A percentile compares a stretch with the other conserved stretches of the same genome.
phyloP scores from a whole-genome alignment of 2,888 invertebrate genomes.

The Cantharis nigra region DNA sequence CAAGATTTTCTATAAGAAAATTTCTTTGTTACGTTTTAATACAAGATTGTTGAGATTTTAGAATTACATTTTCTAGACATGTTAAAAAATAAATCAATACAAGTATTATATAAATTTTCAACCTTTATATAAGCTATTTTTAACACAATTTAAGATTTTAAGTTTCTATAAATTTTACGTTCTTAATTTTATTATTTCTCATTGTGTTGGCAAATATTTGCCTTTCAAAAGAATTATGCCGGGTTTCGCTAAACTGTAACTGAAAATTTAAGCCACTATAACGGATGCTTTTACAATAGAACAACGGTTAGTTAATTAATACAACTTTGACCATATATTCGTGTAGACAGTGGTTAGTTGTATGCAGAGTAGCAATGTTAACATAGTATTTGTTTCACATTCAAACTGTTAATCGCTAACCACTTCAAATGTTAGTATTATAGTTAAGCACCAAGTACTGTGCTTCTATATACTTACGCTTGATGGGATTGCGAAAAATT shows the following conservation, averaged over 20 bases:
- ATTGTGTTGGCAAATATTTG: background rate
- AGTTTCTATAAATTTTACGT: background rate
- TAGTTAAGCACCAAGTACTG: no score
- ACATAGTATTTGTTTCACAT: background rate
- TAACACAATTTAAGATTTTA: background rate
- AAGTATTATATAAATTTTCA: background rate
- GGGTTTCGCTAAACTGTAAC: background rate
- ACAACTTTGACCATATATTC: background rate
- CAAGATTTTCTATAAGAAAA: constrained; percentile 23
- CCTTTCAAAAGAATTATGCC: background rate
- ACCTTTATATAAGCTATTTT: background rate
- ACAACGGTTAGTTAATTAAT: background rate
- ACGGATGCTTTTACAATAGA: background rate
- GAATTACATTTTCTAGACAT: background rate
- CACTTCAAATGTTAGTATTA: background rate
- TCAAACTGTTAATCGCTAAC: background rate
- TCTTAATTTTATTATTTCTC: background rate
- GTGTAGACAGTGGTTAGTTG: background rate
- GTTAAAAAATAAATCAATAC: background rate
- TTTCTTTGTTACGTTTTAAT: constrained; percentile 16
- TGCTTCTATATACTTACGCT: background rate
- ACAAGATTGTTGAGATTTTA: background rate
- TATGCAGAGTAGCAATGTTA: background rate
- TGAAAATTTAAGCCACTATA: background rate
- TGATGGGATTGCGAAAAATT: background rate